A percentile compares a stretch with the other conserved stretches of the same genome.
Conservation (phyloP, 2,888 invertebrate species). For the Lepetodrilus schrolli region DNA sequence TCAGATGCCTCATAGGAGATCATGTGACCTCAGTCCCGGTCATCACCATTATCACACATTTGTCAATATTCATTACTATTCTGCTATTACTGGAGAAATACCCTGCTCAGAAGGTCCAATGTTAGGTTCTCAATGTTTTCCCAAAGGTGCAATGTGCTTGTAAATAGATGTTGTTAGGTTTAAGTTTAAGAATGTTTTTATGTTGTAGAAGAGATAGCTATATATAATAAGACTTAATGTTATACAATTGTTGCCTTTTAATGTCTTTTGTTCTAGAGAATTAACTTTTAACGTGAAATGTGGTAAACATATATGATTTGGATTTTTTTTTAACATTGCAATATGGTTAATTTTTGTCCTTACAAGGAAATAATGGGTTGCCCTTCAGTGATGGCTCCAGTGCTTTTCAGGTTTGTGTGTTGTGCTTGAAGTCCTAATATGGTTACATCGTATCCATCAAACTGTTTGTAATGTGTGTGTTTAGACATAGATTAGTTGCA, state of each 20-base stretch:
- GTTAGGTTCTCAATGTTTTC: not conserved
- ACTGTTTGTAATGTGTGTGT: too few species aligned
- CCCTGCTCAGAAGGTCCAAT: not conserved
- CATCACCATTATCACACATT: not conserved
- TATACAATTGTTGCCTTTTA: not conserved
- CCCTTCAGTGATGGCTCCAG: too few species aligned
- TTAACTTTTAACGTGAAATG: not conserved
- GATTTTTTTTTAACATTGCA: not conserved
- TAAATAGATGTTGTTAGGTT: not conserved
- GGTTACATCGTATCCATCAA: too few species aligned
- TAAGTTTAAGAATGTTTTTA: too few species aligned
- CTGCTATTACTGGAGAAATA: not conserved
- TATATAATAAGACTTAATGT: not conserved
- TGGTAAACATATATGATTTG: not conserved
- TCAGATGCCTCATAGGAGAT: not conserved
- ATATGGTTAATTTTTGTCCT: too few species aligned
- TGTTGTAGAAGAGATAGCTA: not conserved
- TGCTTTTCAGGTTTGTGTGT: too few species aligned
- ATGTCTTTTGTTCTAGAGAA: not conserved
- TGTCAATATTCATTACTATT: constrained; percentile 9
- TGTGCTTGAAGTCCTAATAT: too few species aligned
- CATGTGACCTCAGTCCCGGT: not conserved
- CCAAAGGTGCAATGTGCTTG: not conserved
- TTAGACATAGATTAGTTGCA: too few species aligned
- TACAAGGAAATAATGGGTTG: too few species aligned